Evolutionary conservation across 2,113 vertebrate genomes (phyloP).

Genomic region (Pollachius pollachius): DNA sequence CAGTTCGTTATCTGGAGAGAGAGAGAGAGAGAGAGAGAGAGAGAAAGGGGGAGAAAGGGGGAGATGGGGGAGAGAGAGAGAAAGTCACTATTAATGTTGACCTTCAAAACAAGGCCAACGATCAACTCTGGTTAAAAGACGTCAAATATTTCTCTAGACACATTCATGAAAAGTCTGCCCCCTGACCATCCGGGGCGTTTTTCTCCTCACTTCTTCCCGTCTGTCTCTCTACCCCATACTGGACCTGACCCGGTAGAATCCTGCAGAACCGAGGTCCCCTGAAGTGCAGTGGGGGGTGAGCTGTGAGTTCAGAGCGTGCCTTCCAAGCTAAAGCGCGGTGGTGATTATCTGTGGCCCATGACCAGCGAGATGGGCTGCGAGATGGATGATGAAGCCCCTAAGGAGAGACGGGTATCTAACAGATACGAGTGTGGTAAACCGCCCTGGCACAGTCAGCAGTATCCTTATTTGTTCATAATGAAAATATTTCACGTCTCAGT

Average conservation of each 20-base stretch:
- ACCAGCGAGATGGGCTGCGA: no score
- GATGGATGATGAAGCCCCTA: no score
- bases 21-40: no score
- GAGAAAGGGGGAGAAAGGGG: not conserved
- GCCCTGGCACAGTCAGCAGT: no score
- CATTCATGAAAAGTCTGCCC: not conserved
- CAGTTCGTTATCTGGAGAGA: no score
- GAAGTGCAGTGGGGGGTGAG: slow-evolving; percentile 44
- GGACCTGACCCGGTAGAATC: slow-evolving; percentile 24
- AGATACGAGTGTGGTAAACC: no score
- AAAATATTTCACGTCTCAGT: no score
- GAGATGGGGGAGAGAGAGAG: not conserved
- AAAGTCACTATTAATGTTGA: not conserved
- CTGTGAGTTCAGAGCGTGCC: not conserved
- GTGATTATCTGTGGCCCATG: no score
- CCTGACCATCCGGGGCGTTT: not conserved
- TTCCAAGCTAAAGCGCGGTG: no score
- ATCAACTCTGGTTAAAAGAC: not conserved
- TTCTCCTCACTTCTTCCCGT: slow-evolving; percentile 20
- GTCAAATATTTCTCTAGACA: no score
- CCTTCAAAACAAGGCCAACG: not conserved
- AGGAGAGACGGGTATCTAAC: no score
- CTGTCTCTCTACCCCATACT: slow-evolving; percentile 39
- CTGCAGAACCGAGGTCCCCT: slow-evolving; percentile 74
- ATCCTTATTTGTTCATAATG: no score